phyloP scores from a whole-genome alignment of 2,888 invertebrate genomes.

The Ectropis crepuscularia region DNA sequence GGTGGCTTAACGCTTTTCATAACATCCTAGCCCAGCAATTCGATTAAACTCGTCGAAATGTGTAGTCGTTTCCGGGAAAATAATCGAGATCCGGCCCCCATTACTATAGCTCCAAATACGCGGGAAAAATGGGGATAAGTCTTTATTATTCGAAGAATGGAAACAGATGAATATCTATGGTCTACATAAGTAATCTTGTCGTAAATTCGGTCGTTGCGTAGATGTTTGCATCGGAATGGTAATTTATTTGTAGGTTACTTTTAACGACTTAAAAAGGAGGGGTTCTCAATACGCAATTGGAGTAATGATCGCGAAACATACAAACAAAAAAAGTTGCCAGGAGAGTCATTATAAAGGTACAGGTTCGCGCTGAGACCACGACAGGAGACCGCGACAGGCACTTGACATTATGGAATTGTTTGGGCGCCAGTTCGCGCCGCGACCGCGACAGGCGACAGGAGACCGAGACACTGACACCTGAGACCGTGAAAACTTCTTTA shows the following conservation, averaged over 20 bases:
- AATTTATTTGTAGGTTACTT: slow-evolving; percentile 44
- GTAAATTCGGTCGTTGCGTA: slow-evolving; percentile 42
- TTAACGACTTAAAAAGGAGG: slow-evolving; percentile 42
- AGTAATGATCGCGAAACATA: too few species aligned
- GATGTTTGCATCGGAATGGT: slow-evolving; percentile 47
- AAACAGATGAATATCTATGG: slow-evolving; percentile 31
- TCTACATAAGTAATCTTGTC: slow-evolving; percentile 43
- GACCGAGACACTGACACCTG: too few species aligned
- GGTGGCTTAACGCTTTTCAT: not conserved
- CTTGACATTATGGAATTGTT: too few species aligned
- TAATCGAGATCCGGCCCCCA: slow-evolving; percentile 4
- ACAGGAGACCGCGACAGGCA: too few species aligned
- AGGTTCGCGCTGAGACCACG: too few species aligned
- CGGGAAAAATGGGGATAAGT: slow-evolving; percentile 19
- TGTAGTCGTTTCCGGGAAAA: slow-evolving; percentile 22
- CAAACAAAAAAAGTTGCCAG: too few species aligned
- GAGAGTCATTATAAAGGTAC: too few species aligned
- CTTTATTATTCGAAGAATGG: slow-evolving; percentile 24
- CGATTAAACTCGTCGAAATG: slow-evolving; percentile 23
- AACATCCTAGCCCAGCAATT: slow-evolving; percentile 11
- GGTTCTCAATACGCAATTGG: too few species aligned
- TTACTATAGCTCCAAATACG: not conserved
- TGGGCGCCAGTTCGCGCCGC: too few species aligned
- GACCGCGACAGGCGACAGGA: too few species aligned
- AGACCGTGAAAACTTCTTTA: too few species aligned